phyloP scores from a whole-genome alignment of 2,797 vertebrate species.

The Stomatorhinus walkeri region DNA sequence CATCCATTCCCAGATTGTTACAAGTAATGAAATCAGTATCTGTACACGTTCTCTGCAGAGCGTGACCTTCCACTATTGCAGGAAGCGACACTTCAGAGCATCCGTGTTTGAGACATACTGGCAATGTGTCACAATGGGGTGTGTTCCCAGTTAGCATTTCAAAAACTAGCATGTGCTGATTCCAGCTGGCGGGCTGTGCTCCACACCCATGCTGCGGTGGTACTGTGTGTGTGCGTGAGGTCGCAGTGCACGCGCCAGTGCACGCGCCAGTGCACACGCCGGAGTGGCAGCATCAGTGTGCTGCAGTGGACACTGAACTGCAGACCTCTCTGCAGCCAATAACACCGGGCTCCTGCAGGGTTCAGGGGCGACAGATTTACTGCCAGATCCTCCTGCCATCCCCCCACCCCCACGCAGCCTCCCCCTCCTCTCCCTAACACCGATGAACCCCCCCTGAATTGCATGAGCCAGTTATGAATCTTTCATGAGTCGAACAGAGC shows the following conservation, averaged over 20 bases:
- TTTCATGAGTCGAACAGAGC: conserved; percentile 11
- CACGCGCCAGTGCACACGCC: background rate
- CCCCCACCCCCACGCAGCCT: background rate
- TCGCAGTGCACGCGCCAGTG: background rate
- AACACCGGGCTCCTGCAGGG: background rate
- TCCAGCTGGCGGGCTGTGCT: background rate
- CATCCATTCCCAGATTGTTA: background rate
- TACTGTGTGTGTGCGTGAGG: background rate
- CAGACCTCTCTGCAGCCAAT: background rate
- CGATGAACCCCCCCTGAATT: background rate
- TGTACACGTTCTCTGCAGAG: background rate
- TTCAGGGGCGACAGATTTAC: background rate
- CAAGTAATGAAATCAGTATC: background rate
- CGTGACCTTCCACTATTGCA: background rate
- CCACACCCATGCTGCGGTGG: background rate
- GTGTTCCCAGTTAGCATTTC: background rate
- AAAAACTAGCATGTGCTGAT: background rate
- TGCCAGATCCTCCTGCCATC: background rate
- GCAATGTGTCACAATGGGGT: background rate
- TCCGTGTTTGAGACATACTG: background rate
- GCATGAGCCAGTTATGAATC: conserved; percentile 14
- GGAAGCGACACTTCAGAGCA: background rate
- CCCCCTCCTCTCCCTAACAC: background rate
- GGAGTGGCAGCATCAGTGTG: background rate
- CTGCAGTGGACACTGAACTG: background rate